These are phyloP conservation scores for Perodicticus potto DNA, from an alignment of 2,797 vertebrate genomes.

Conservation along the genomic window DNA sequence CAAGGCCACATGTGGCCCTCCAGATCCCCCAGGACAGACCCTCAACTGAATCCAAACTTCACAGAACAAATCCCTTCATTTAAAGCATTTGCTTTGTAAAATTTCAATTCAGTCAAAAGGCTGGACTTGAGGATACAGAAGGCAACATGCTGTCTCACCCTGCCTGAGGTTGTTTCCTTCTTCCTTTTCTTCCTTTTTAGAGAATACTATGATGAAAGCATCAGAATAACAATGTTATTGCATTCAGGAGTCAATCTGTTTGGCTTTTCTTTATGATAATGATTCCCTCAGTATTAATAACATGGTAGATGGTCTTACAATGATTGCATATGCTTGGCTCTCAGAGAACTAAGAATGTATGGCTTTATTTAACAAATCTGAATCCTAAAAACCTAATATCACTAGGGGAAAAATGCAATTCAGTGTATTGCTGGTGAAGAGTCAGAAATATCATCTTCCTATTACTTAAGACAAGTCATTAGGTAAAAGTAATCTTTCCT, in stretches of 20 bases:
- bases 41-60: neutral
- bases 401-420: neutral
- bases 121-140: neutral
- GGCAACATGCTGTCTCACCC: neutral
- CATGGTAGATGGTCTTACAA: neutral
- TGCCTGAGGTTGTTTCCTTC: neutral
- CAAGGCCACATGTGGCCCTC: neutral
- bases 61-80: neutral
- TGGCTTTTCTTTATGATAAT: neutral
- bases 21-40: neutral
- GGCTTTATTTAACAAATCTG: neutral
- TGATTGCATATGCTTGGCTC: neutral
- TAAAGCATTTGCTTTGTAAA: neutral
- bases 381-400: neutral
- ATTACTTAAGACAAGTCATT: neutral
- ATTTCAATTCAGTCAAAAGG: neutral
- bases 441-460: neutral
- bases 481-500: neutral
- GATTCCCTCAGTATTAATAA: neutral
- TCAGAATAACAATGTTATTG: neutral
- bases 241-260: neutral
- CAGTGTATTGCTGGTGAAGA: neutral
- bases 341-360: neutral
- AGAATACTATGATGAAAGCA: neutral
- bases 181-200: neutral